Percentiles rank a stretch among this genome's conserved stretches.
Conservation (phyloP, 2,888 invertebrate genomes). For the Calameuta idolon region DNA sequence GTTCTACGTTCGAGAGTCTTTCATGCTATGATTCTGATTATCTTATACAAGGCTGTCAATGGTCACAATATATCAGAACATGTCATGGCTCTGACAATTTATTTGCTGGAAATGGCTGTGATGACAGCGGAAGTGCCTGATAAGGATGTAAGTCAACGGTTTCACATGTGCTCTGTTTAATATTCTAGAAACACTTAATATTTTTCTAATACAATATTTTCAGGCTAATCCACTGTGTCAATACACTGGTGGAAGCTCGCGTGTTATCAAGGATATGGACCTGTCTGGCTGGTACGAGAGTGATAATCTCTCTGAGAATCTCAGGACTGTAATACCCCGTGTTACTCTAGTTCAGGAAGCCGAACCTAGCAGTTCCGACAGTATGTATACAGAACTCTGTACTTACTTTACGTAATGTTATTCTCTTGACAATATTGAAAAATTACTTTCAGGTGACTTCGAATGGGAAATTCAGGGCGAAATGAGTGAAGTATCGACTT, state of each 20-base stretch:
- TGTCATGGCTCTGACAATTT: conserved; percentile 86
- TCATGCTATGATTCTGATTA: conserved; percentile 82
- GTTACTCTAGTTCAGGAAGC: conserved; percentile 73
- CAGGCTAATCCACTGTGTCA: conserved; percentile 69
- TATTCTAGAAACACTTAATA: conserved; percentile 6
- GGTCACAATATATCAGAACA: conserved; percentile 85
- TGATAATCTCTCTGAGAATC: conserved; percentile 81
- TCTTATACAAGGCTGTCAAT: conserved; percentile 86
- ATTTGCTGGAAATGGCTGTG: conserved; percentile 87
- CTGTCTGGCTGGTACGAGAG: conserved; percentile 78
- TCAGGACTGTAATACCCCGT: conserved; percentile 76
- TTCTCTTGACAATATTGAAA: conserved; percentile 4
- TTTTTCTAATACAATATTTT: conserved; percentile 20
- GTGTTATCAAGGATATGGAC: conserved; percentile 70
- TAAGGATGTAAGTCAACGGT: conserved; percentile 59
- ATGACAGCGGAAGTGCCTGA: conserved; percentile 66
- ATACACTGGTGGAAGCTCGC: conserved; percentile 56
- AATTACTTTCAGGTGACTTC: conserved; percentile 71
- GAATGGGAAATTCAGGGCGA: conserved; percentile 80
- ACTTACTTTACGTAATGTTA: background rate
- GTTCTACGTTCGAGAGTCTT: conserved; percentile 74
- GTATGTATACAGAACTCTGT: conserved; percentile 63
- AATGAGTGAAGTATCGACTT: conserved; percentile 64
- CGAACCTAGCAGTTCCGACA: conserved; percentile 74
- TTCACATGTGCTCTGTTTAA: background rate